Base-by-base conservation (phyloP, 2,888 invertebrate species). In the Drosophila falleni region DNA sequence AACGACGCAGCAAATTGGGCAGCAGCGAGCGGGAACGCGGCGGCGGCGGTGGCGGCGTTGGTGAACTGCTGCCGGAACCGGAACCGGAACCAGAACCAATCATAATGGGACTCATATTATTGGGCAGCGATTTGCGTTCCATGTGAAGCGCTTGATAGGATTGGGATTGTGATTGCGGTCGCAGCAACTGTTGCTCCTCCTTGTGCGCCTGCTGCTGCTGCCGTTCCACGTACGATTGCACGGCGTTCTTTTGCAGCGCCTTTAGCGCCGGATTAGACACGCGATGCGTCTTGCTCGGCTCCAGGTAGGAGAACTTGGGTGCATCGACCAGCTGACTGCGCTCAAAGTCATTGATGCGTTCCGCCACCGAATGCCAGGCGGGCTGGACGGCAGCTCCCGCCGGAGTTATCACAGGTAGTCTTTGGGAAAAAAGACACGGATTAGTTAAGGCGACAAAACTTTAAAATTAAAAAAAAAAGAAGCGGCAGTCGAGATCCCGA, bases 171-270 rank as follows among this genome's bases (percentile, higher is more conserved):
- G 84, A 90, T 75, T 91, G 91, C 1, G 92, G 90, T 35, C 92
- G 90, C 62, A 90, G 67, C 59, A 89, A 51, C 78, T 89, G 80
- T 33, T 89, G 91, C 72, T 91, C 81, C 70, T 96, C 96, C 87
- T 90, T 81, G 69, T 90, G 89, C 13, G 78, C 87, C 72, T 91
- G 90, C 54, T 82, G 93, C 81, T 95, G 94, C 81, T 96, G 96
- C 50, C 96, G 93, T 89, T 97, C 96, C 91, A 97, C 96, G 89
- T 96, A 97, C 1, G 96, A 96, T 67, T 96, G 93, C 8, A 97
- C 93, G 0, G 97, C 97, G 90, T 96, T 96, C 93, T 97, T 97
- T 89, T 97, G 97, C 70, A 96, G 95, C 13, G 96, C 96, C 92
- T 97, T 97, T 33, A 97, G 92, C 0, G 96, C 96, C 9, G 96